These are phyloP conservation scores for Nanorana parkeri DNA, from an alignment of 2,113 vertebrate genomes.

Conservation along the genomic window DNA sequence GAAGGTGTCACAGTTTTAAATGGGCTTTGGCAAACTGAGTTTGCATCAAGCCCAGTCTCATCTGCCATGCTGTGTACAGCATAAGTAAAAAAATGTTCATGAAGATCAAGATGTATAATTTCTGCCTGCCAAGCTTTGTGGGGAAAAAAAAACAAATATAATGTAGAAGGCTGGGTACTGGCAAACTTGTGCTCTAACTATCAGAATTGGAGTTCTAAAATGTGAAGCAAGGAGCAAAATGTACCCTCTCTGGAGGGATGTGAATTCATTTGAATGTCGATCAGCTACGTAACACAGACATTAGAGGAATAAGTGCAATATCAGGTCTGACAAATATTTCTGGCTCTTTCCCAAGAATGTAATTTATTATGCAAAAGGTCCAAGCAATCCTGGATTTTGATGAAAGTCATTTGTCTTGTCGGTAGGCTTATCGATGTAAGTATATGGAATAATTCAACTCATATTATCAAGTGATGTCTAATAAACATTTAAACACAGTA, in stretches of 20 bases:
- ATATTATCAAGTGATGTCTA: too few relatives aligned
- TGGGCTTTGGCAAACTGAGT: too few relatives aligned
- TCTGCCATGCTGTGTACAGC: too few relatives aligned
- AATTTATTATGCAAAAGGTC: not conserved
- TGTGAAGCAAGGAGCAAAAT: constrained; percentile 5
- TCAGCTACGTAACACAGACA: not conserved
- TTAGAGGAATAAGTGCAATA: not conserved
- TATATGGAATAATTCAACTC: too few relatives aligned
- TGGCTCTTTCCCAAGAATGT: not conserved
- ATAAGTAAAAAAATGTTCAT: too few relatives aligned
- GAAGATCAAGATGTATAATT: too few relatives aligned
- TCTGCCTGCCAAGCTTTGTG: too few relatives aligned
- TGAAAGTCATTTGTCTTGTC: not conserved
- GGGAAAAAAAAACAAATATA: not conserved
- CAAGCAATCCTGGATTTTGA: not conserved
- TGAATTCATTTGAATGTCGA: not conserved
- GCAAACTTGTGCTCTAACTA: not conserved
- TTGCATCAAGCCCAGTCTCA: too few relatives aligned
- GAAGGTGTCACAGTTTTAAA: too few relatives aligned
- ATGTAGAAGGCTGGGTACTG: not conserved
- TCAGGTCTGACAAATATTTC: not conserved
- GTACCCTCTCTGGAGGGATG: not conserved
- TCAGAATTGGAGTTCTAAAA: not conserved
- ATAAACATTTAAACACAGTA: too few relatives aligned
- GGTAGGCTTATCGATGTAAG: too few relatives aligned